Evolutionary conservation across 1,140 invertebrate species (phyloP), one percentile per base, ranked within the genome.

Genomic region (Pogonomyrmex barbatus): DNA sequence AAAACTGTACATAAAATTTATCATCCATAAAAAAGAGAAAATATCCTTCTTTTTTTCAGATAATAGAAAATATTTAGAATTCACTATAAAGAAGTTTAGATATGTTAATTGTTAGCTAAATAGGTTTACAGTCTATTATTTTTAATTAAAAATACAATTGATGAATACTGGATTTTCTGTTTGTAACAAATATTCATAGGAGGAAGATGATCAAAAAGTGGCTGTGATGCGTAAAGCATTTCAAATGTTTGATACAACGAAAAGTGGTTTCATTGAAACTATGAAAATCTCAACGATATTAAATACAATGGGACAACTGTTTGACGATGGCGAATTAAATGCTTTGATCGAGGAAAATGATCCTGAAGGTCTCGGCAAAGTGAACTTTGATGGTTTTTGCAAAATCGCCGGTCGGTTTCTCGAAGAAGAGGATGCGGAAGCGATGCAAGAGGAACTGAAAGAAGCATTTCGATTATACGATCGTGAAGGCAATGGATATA

Each of bases 351-450:
- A 96, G 90, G 97, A 98, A 94, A 97, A 98, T 90, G 98, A 99
- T 95, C 96, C 97, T 42, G 98, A 98, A 92, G 95, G 97, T 47
- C 96, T 96, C 17, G 98, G 98, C 62, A 98, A 98, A 95, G 97
- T 99, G 50, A 98, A 99, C 92, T 99, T 99, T 89, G 98, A 99
- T 90, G 98, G 97, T 60, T 99, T 99, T 95, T 98, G 98, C 91
- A 97, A 96, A 89, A 98, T 99, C 87, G 98, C 98, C 10, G 97
- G 98, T 39, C 97, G 98, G 93, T 99, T 99, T 95, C 96, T 99
- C 8, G 97, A 98, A 90, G 97, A 98, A 92, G 98, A 98, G 92
- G 98, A 98, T 91, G 97, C 97, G 86, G 98, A 98, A 93, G 98
- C 98, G 67, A 99, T 99, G 96, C 97, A 98, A 94, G 98, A 99